Evolutionary conservation across 1,140 invertebrate genomes (phyloP), one percentile per base, ranked within the genome.

Genomic region (Cherax destructor): DNA sequence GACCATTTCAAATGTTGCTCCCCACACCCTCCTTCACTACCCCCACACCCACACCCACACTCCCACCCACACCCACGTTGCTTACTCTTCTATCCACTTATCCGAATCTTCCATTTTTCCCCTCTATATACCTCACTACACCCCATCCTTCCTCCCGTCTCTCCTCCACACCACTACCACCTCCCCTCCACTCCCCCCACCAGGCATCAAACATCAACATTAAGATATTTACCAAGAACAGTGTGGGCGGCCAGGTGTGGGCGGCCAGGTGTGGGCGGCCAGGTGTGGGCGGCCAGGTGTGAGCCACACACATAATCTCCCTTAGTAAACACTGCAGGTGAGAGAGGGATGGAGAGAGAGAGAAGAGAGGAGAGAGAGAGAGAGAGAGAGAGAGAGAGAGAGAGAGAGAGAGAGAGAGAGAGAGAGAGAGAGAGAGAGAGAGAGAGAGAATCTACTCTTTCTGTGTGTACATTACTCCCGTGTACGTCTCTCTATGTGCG

Each of bases 151-250:
- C 80, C 24, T 83, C 52, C 30, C 0, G 30, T 41, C 30, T 41
- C 30, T 41, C 30, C 30, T 41, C 30, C 30, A 41, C 30, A 41
- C 56, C 50, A 21, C 80, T 59, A 21, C 56, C 80, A n/a, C 56
- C 56, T 59, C 3, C 56, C 56, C 9, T 3, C 56, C 65, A 52
- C 83, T 30, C 30, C 24, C 65, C 49, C 41, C 24, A 13, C 16
- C 79, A 47, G 13, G 79, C 49, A 50, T 6, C 79, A 21, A 49
- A 13, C 24, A 24, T 50, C 24, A n/a, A 81, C 50, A 56, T 56
- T 81, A 50, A 81, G 56, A 81, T 56, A 81, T 56, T 50, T 56
- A 56, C 79, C 79, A 56, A 81, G 50, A 52, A 81, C 56, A 24
- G 49, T 24, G 18, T 30, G 79, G 49, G 79, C 79, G 79, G 30